Conservation (phyloP, 2,113 vertebrate species). For the Butorides virescens region DNA sequence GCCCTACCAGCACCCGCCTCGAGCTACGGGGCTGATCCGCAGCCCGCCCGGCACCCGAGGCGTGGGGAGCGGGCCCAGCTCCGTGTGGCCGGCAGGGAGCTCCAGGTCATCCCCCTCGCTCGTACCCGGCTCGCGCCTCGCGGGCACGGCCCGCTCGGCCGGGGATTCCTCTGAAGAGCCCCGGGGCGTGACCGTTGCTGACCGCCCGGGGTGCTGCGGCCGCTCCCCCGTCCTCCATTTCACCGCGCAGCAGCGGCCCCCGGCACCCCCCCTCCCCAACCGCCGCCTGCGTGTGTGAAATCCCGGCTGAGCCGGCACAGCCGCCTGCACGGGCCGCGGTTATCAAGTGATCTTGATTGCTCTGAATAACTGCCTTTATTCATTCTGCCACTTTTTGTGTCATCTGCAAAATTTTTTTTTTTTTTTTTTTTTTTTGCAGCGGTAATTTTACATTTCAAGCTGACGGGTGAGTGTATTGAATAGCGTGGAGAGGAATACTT, state of each 20-base stretch:
- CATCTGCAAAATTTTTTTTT: not conserved
- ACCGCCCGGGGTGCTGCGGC: not conserved
- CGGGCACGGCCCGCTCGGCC: not conserved
- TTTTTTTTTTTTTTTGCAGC: not conserved
- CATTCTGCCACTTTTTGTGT: not conserved
- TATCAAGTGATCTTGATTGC: accelerated
- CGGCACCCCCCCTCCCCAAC: not conserved
- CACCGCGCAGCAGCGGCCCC: not conserved
- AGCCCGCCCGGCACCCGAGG: not conserved
- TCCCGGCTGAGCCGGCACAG: not conserved
- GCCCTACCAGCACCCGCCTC: no score
- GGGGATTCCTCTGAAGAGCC: not conserved
- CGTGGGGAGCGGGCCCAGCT: accelerated
- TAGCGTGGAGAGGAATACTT: not conserved
- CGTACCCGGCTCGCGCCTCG: no score
- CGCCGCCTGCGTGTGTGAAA: not conserved
- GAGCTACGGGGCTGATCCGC: no score
- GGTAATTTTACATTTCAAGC: not conserved
- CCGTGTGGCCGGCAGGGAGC: no score
- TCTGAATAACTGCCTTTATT: not conserved
- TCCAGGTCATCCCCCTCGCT: no score
- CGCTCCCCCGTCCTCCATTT: not conserved
- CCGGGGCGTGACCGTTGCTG: not conserved
- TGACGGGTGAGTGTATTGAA: not conserved
- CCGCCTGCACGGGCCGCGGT: not conserved